Evolutionary conservation across 1,140 invertebrate genomes (phyloP).

Genomic region (Arion vulgaris): DNA sequence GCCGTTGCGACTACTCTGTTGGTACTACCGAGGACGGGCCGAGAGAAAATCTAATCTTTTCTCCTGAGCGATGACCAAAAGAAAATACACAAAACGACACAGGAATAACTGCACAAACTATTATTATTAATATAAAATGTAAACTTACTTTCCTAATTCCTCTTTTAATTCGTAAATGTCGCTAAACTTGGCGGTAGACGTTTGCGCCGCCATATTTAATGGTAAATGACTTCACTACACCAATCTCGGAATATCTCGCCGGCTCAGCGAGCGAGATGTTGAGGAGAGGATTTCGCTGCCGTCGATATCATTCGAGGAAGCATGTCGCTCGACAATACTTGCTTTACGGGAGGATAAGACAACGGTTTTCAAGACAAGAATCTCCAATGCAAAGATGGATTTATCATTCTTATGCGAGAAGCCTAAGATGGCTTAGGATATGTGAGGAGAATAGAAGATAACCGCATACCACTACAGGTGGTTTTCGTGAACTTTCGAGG

Average conservation of each 20-base stretch:
- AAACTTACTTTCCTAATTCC: constrained; percentile 98
- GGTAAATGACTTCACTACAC: constrained; percentile 60
- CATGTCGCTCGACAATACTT: background rate
- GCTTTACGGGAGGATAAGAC: background rate
- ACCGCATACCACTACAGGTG: no score
- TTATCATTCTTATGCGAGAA: no score
- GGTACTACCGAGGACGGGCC: no score
- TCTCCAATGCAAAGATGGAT: no score
- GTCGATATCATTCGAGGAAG: background rate
- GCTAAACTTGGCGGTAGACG: constrained; percentile 83
- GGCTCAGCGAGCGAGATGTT: constrained; percentile 29
- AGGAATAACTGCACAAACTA: background rate
- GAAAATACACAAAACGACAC: background rate
- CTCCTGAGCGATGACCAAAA: no score
- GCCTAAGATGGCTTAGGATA: no score
- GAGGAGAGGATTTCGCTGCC: background rate
- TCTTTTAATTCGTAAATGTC: constrained; percentile 99
- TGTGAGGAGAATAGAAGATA: no score
- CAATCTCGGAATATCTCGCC: constrained; percentile 61
- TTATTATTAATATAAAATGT: background rate
- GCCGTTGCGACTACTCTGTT: no score
- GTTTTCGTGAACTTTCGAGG: no score
- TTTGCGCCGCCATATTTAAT: constrained; percentile 72
- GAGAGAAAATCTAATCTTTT: no score
- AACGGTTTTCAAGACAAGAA: no score